These are phyloP conservation scores for Neoitamus cyanurus DNA, from an alignment of 2,888 invertebrate species.

Conservation along the genomic window DNA sequence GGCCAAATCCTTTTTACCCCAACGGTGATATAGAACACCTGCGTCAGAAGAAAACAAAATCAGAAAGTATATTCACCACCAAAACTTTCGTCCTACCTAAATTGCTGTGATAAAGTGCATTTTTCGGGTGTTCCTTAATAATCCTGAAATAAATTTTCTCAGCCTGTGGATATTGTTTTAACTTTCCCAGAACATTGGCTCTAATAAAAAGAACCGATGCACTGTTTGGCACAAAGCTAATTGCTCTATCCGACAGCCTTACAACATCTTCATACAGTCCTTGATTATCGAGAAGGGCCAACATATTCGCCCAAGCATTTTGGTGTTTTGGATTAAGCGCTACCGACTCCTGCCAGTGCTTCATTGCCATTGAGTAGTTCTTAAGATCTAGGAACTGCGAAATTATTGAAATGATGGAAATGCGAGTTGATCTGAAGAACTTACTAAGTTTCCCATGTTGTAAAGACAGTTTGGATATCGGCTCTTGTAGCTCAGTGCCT, in stretches of 20 bases:
- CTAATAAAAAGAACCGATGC: slow-evolving; percentile 85
- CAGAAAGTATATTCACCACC: neutral
- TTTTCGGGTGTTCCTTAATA: slow-evolving; percentile 74
- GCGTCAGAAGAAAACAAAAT: slow-evolving; percentile 53
- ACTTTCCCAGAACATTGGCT: slow-evolving; percentile 89
- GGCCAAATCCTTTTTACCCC: slow-evolving; percentile 82
- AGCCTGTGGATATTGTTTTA: slow-evolving; percentile 79
- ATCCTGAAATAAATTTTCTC: slow-evolving; percentile 84
- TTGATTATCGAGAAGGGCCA: slow-evolving; percentile 84
- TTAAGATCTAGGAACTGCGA: slow-evolving; percentile 83
- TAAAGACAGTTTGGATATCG: slow-evolving; percentile 94
- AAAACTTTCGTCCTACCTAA: slow-evolving; percentile 72
- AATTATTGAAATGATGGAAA: neutral
- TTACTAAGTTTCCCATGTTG: slow-evolving; percentile 93
- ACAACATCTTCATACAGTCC: slow-evolving; percentile 78
- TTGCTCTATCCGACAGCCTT: slow-evolving; percentile 75
- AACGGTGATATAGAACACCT: slow-evolving; percentile 94
- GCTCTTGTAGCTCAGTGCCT: slow-evolving; percentile 79
- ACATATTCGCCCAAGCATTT: slow-evolving; percentile 92
- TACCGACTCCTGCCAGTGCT: slow-evolving; percentile 86
- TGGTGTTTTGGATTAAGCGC: slow-evolving; percentile 79
- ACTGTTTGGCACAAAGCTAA: slow-evolving; percentile 78
- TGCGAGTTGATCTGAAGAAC: neutral
- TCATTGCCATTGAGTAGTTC: slow-evolving; percentile 77
- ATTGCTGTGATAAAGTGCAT: slow-evolving; percentile 89